These are phyloP conservation scores for Adelphocoris suturalis DNA, from an alignment of 2,888 invertebrate genomes.

Conservation along the genomic window DNA sequence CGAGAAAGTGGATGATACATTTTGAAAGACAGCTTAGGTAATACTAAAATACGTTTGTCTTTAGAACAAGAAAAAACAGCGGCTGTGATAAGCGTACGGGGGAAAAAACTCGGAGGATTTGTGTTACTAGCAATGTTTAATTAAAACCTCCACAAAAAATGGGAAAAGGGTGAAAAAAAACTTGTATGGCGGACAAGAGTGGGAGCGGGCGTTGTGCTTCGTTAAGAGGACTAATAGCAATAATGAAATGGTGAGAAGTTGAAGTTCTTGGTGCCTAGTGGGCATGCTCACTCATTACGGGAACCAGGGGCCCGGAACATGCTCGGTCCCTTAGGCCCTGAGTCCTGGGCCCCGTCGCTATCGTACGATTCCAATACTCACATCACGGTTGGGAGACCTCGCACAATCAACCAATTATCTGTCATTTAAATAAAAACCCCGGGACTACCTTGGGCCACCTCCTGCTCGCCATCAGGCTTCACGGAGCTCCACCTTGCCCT, in stretches of 20 bases:
- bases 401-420: constrained; percentile 67
- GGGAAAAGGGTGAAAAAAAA: constrained; percentile 76
- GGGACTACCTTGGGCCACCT: constrained; percentile 41
- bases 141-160: constrained; percentile 70
- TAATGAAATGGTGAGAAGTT: constrained; percentile 78
- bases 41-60: background rate
- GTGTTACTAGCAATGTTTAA: constrained; percentile 17
- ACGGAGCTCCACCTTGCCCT: background rate
- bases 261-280: constrained; percentile 67
- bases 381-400: constrained; percentile 62
- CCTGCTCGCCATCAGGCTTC: constrained; percentile 30
- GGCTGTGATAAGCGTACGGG: background rate
- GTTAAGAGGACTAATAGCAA: constrained; percentile 74
- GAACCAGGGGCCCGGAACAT: constrained; percentile 64
- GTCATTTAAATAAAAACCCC: constrained; percentile 64
- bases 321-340: constrained; percentile 1
- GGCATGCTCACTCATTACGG: constrained; percentile 71
- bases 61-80: background rate
- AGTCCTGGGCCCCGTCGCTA: background rate
- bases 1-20: too few relatives aligned
- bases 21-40: background rate
- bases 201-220: constrained; percentile 70
- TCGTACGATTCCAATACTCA: constrained; percentile 58
- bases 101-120: background rate
- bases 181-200: constrained; percentile 46